Evolutionary conservation across 2,888 invertebrate genomes (phyloP), one percentile per base, ranked within the genome.

Genomic region (Orgyia antiqua): DNA sequence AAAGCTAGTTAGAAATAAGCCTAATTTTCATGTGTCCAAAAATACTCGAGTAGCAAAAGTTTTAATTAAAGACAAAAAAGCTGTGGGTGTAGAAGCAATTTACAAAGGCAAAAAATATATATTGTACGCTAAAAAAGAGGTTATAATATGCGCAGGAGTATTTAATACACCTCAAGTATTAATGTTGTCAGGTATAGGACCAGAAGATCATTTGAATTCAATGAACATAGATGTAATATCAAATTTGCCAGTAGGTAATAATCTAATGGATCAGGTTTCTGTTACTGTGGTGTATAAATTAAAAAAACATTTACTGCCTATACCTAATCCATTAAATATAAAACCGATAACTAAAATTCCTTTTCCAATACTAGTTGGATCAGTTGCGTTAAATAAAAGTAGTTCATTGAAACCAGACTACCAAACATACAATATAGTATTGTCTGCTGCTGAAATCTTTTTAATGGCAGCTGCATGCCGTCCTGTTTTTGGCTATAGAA

Each of bases 401-500:
- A 13, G 19, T 19, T 2, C 18, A 12, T 18, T 10, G 10, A 25
- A 18, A 4, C 35, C 51, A 10, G 41, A 49, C 15, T 51, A 47
- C 17, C 42, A 49, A 19, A 13, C 27, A 0, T 38, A 24, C 2
- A 29, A 11, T 23, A n/a, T n/a, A n/a, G 29, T 42, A 5, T 32
- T 48, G 1, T 27, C 58, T 1, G 36, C 42, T 11, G 47, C 55
- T 11, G 52, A 51, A 17, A 31, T 38, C 6, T 46, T 51, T 8
- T 32, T 32, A 2, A n/a, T 53, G 3, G 33, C 42, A 1, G 1
- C 39, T 3, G 17, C 31, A 1, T 53, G 54, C 15, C 18, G 25
- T 3, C n/a, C 9, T n/a, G n/a, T 33, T 0, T 50, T 47, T 19
- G 36, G 36, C 0, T 19, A 38, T n/a, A 25, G 33, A 12, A 7